These are phyloP conservation scores for Xiphorhynchus erythropygius DNA, from an alignment of 2,797 vertebrate genomes.

Conservation along the genomic window DNA sequence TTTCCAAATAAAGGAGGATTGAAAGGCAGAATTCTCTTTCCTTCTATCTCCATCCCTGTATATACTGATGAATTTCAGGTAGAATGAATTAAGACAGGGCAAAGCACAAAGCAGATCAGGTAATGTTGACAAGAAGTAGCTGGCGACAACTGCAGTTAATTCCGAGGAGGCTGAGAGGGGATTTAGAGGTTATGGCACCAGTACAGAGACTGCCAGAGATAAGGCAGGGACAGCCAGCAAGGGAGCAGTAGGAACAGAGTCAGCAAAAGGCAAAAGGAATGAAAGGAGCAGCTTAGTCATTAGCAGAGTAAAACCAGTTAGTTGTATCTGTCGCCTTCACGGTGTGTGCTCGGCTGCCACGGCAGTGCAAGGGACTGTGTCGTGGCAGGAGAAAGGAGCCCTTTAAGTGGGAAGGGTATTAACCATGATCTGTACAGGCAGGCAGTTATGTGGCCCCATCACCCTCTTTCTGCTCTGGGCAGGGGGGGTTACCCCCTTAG, in stretches of 20 bases:
- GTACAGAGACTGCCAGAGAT: not conserved
- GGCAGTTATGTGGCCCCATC: not conserved
- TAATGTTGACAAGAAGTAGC: slow-evolving; percentile 34
- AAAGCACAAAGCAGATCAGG: slow-evolving; percentile 18
- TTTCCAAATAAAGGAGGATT: not conserved
- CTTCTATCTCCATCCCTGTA: not conserved
- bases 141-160: slow-evolving; percentile 52
- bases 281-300: not conserved
- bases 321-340: not conserved
- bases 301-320: not conserved
- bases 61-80: slow-evolving; percentile 40
- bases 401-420: not conserved
- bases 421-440: not conserved
- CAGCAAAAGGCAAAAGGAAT: not conserved
- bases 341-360: accelerated
- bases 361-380: not conserved
- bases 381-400: not conserved
- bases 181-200: slow-evolving; percentile 25
- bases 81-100: slow-evolving; percentile 31
- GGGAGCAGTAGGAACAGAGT: not conserved
- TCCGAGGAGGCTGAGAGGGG: not conserved
- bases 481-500: not conserved
- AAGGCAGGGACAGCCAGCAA: not conserved
- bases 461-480: not conserved
- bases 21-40: not conserved